Evolutionary conservation across 2,888 invertebrate species (phyloP), one percentile per base, ranked within the genome.

Genomic region (Apamea anceps): DNA sequence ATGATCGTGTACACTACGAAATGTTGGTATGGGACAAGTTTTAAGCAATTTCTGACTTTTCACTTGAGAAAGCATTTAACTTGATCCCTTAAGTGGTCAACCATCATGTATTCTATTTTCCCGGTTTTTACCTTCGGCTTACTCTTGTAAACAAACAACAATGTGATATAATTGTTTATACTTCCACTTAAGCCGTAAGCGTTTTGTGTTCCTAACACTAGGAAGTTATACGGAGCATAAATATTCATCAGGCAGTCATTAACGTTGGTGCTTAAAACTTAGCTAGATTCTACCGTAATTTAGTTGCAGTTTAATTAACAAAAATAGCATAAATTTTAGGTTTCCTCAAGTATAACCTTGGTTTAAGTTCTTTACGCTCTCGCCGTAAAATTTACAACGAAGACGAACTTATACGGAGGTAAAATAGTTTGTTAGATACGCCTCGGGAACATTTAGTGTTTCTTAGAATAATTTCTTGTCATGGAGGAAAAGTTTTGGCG

Each of bases 241-340:
- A 90, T 89, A 89, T 90, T 87, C 88, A 89, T 87, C 80, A 85
- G 76, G 80, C 67, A 86, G 82, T 87, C 82, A 82, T 88, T 87
- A 89, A 86, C 73, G 80, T 84, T 48, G 80, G 85, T 85, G 84
- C 81, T 88, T 84, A 76, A 90, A 86, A 87, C 83, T 88, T 85
- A 82, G 81, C 75, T 84, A 75, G 80, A 85, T 86, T 87, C 82
- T 62, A 76, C 75, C 74, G 74, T 82, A 86, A 84, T 82, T 81
- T 65, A 82, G 80, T 80, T 86, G 81, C 72, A 88, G 80, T 77
- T 82, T 75, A 75, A 45, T 57, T 79, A 77, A 72, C 79, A 84
- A 81, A 87, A 87, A 75, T 80, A 82, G 75, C 80, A 80, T 80
- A 75, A 67, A 84, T 75, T 85, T 73, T 45, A 80, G 65, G 67